Conservation (phyloP, 2,113 vertebrate species). For the Planiliza haematocheilus region DNA sequence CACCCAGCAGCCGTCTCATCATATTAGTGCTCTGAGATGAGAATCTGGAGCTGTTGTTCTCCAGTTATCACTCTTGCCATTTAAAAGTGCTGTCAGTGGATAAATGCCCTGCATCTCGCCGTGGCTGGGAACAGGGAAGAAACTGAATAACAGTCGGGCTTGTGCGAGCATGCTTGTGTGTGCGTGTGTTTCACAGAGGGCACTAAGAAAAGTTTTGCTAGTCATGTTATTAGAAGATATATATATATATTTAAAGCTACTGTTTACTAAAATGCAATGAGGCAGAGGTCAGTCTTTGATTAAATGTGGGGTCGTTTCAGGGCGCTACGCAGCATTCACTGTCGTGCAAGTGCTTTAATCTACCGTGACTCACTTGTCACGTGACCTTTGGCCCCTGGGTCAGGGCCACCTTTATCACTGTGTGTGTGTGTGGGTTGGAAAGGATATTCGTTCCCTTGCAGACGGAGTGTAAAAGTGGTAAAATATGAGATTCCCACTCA, state of each 20-base stretch:
- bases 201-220: conserved; percentile 37
- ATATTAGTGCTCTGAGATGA: conserved; percentile 82
- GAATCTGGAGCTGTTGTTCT: conserved; percentile 76
- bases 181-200: neutral
- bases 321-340: neutral
- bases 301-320: conserved; percentile 45
- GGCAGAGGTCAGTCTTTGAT: conserved; percentile 40
- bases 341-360: conserved; percentile 26
- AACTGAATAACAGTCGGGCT: conserved; percentile 35
- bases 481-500: conserved; percentile 46
- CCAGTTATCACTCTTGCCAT: conserved; percentile 75
- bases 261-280: conserved; percentile 41
- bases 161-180: neutral
- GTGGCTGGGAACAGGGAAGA: conserved; percentile 40
- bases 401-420: conserved; percentile 45
- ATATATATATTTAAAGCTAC: conserved; percentile 34
- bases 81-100: conserved; percentile 73
- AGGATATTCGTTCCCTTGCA: conserved; percentile 48
- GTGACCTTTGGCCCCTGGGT: conserved; percentile 58
- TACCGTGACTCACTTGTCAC: conserved; percentile 38
- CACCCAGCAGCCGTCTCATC: conserved; percentile 78
- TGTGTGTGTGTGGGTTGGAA: conserved; percentile 27
- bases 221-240: conserved; percentile 19
- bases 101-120: conserved; percentile 57
- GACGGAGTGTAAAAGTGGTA: conserved; percentile 31